Conservation (phyloP, 1,140 invertebrate genomes). For the Chironomus striatipennis region DNA sequence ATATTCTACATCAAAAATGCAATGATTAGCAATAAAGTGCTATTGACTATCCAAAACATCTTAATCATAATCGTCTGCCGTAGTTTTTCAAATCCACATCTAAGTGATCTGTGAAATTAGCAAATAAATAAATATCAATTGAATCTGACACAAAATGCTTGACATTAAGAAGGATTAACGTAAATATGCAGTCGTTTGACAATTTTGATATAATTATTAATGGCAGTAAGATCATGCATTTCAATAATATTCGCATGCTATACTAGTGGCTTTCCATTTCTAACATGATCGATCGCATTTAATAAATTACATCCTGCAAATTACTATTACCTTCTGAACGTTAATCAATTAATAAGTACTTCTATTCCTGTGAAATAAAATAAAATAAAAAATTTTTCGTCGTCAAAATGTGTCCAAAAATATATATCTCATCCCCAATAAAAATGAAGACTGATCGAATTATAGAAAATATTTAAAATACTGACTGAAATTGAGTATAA, state of each 20-base stretch:
- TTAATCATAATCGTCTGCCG: too few relatives aligned
- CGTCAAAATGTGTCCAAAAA: not conserved
- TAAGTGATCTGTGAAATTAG: too few relatives aligned
- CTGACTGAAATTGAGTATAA: not conserved
- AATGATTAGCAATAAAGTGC: too few relatives aligned
- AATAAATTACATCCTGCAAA: conserved; percentile 6
- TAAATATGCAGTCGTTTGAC: not conserved
- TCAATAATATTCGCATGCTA: not conserved
- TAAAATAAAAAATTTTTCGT: not conserved
- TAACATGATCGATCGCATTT: not conserved
- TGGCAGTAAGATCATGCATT: not conserved
- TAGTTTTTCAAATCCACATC: too few relatives aligned
- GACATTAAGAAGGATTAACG: not conserved
- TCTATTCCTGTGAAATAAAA: not conserved
- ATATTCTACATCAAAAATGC: too few relatives aligned
- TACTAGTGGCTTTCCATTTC: not conserved
- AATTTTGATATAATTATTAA: conserved; percentile 2
- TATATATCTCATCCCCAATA: too few relatives aligned
- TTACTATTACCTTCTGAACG: not conserved
- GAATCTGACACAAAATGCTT: not conserved
- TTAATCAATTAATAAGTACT: not conserved
- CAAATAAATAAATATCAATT: not conserved
- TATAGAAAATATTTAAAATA: too few relatives aligned
- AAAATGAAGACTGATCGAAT: too few relatives aligned
- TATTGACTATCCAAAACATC: too few relatives aligned